phyloP scores from a whole-genome alignment of 2,888 invertebrate genomes.

The Cabera pusaria region DNA sequence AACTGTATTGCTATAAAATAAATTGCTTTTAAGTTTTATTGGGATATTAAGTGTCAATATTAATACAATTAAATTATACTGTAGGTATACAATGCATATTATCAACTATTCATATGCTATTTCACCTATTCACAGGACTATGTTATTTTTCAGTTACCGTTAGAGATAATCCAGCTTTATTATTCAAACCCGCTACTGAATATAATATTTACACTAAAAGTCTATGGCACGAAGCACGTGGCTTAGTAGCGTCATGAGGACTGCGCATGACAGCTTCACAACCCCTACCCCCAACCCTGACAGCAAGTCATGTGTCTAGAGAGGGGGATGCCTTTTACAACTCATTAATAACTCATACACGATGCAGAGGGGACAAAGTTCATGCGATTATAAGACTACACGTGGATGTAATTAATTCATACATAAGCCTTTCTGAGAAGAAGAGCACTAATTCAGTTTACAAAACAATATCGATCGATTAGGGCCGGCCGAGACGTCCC shows the following conservation, averaged over 20 bases:
- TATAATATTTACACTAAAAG: no score
- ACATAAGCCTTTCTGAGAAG: background rate
- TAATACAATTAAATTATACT: no score
- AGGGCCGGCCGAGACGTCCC: slow-evolving; percentile 5
- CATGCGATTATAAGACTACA: slow-evolving; percentile 4
- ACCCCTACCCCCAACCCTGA: slow-evolving; percentile 23
- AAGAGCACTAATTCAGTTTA: slow-evolving; percentile 5
- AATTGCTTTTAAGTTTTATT: no score
- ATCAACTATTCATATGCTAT: no score
- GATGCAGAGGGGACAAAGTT: slow-evolving; percentile 9
- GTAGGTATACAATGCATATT: no score
- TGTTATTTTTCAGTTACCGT: no score
- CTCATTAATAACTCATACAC: slow-evolving; percentile 19
- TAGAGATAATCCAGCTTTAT: no score
- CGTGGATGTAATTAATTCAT: background rate
- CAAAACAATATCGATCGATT: slow-evolving; percentile 4
- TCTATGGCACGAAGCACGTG: slow-evolving; percentile 30
- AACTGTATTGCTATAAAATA: no score
- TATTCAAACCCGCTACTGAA: background rate
- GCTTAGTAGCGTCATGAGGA: slow-evolving; percentile 52
- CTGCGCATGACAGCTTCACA: slow-evolving; percentile 57
- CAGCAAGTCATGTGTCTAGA: slow-evolving; percentile 43
- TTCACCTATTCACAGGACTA: no score
- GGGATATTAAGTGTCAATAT: no score
- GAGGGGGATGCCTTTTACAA: slow-evolving; percentile 16